Base-by-base conservation (phyloP, 2,797 vertebrate genomes). In the Danio kyathit region DNA sequence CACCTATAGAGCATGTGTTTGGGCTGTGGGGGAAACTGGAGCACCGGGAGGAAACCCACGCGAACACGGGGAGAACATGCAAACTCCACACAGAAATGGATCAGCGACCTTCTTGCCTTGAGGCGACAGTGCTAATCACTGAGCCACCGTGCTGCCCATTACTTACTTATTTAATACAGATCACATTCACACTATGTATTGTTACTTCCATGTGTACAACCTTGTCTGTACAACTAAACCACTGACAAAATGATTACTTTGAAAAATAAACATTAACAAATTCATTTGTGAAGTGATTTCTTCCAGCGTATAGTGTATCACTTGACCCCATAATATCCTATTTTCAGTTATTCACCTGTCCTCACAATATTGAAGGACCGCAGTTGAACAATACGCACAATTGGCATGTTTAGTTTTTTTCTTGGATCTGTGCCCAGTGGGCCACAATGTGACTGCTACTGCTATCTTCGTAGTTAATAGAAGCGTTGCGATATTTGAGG, bases 401-500 rank as follows among this genome's bases (percentile, higher is more conserved):
- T 66, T 43, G 64, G 17, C 14, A 9, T 40, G n/a, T 84, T 83
- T 75, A 51, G 10, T 60, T 63, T 81, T 81, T 76, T 52, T 49
- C 52, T n/a, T 86, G 81, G 74, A 79, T 56, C 7, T 4, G 46
- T 6, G 75, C 81, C 81, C 75, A 54, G 80, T 60, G 41, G 70
- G 74, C 13, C 70, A 76, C 80, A 43, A 66, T 74, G 63, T 60
- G 59, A 82, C 59, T 74, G 63, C 67, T 76, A 38, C 63, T 67
- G 67, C 74, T 63, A 60, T 74, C 54, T 21, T 56, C 69, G 56
- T 56, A 63, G 67, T 73, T 80, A 65, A 81, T 60, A 79, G 84
- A 81, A 67, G 52, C 44, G 14, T 59, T 64, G 71, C 21, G 63
- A 82, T 85, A 83, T 85, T 78, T 74, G 61, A 82, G 75, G 67